Base-by-base conservation (phyloP, 2,113 vertebrate species). In the Chaenocephalus aceratus region DNA sequence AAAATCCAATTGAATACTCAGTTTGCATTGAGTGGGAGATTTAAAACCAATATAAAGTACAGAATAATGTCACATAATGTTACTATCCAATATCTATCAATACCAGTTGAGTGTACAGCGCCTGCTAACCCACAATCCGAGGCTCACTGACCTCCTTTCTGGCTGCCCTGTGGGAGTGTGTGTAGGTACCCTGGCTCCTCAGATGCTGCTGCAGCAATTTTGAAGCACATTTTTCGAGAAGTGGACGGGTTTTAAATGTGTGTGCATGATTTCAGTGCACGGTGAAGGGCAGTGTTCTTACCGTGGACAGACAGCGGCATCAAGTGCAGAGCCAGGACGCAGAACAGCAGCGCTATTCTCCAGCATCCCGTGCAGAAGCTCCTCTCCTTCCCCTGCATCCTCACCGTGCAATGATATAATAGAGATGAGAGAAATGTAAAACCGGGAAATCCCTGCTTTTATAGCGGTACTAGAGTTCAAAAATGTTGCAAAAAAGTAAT, bases 301-400 rank as follows among this genome's bases (percentile, higher is more conserved):
- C 95, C 95, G 87, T 89, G 92, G 41, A 92, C 94, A 21, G 77
- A 26, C 84, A 84, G 72, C 56, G 94, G 92, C 84, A 89, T 82
- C 82, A 91, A 70, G 85, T 92, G 90, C 87, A 95, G 88, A 41
- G 67, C 82, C 91, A 94, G 75, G 79, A 92, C 81, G 89, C 89
- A 89, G 23, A 74, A 89, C 85, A 92, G 88, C 90, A 94, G 90
- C 91, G 79, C 59, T 62, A 89, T 75, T 82, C 91, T 91, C 92
- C 92, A 94, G 91, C 92, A 92, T 90, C 93, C 93, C 18, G 89
- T 52, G 78, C 82, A 84, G 13, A 78, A 64, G 61, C 87, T 84
- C 84, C 65, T 75, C 88, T 89, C 83, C 83, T 82, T 91, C 83
- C 72, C 65, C 77, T 81, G 91, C 94, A 95, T 95, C 75, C 86